A percentile compares a stretch with the other conserved stretches of the same genome.
phyloP scores from a whole-genome alignment of 30 jellyfish, hydroid and myxozoan genomes.

The Pelagia noctiluca region DNA sequence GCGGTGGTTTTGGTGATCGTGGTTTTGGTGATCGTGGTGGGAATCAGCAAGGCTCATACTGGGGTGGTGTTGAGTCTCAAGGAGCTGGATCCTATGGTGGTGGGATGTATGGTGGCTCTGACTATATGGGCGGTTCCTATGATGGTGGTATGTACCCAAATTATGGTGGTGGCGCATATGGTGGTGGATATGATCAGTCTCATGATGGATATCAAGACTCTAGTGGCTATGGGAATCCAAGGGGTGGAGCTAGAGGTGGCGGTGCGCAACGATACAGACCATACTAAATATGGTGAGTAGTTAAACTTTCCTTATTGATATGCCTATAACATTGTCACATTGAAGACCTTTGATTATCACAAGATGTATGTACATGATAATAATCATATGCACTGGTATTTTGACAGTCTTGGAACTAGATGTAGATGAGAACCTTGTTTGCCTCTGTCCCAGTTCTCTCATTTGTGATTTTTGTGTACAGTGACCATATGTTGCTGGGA shows the following conservation, averaged over 20 bases:
- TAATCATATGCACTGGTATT: conserved; percentile 3
- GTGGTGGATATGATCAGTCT: conserved; percentile 68
- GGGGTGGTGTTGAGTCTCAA: neutral
- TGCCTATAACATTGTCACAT: too few species aligned
- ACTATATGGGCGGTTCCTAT: conserved; percentile 46
- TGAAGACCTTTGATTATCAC: too few species aligned
- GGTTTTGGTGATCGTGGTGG: conserved; percentile 75
- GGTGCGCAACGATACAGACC: conserved; percentile 82
- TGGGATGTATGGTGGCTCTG: conserved; percentile 58
- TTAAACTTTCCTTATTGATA: neutral
- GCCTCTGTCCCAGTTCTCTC: too few species aligned
- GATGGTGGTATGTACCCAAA: conserved; percentile 47
- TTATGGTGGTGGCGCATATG: conserved; percentile 76
- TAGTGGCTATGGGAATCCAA: conserved; percentile 35
- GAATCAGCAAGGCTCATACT: conserved; percentile 18
- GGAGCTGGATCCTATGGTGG: conserved; percentile 45
- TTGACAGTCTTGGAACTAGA: too few species aligned
- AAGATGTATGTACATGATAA: neutral
- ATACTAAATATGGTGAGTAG: conserved; percentile 42
- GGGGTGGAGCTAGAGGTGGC: conserved; percentile 83
- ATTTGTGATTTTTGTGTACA: too few species aligned
- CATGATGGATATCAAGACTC: conserved; percentile 49
- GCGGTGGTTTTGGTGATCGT: conserved; percentile 63
- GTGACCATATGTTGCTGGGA: too few species aligned
- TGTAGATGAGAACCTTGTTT: too few species aligned